Evolutionary conservation across 2,888 invertebrate genomes (phyloP).

Genomic region (Scaptomyza flava): DNA sequence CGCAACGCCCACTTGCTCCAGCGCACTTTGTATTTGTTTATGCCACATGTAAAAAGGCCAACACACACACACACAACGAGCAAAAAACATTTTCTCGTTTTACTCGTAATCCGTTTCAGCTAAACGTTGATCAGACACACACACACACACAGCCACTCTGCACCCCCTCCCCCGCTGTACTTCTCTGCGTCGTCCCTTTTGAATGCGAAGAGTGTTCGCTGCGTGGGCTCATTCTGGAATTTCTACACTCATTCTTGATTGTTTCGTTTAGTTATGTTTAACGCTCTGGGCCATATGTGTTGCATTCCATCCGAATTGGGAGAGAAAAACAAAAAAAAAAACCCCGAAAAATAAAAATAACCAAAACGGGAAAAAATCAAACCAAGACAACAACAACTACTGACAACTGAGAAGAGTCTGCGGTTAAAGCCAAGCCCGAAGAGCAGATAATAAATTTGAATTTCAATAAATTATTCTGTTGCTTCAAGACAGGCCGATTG

Average conservation of each 20-base stretch:
- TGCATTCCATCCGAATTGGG: conserved; percentile 79
- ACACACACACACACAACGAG: conserved; percentile 15
- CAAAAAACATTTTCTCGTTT: conserved; percentile 37
- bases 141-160: background rate
- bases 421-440: conserved; percentile 63
- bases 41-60: conserved; percentile 59
- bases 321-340: conserved; percentile 2
- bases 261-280: conserved; percentile 78
- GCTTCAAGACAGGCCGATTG: conserved; percentile 62
- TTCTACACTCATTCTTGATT: conserved; percentile 82
- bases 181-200: background rate
- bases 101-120: conserved; percentile 61
- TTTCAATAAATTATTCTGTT: conserved; percentile 81
- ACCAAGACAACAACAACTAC: conserved; percentile 25
- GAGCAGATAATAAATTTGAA: conserved; percentile 79
- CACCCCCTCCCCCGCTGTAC: background rate
- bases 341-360: conserved; percentile 7
- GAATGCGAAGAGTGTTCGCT: conserved; percentile 34
- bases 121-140: conserved; percentile 67
- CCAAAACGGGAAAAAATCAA: conserved; percentile 52
- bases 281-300: conserved; percentile 80
- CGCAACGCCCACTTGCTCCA: conserved; percentile 13
- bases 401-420: conserved; percentile 25
- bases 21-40: conserved; percentile 63
- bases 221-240: conserved; percentile 82